Evolutionary conservation across 2,113 vertebrate species (phyloP).

Genomic region (Mus pahari): DNA sequence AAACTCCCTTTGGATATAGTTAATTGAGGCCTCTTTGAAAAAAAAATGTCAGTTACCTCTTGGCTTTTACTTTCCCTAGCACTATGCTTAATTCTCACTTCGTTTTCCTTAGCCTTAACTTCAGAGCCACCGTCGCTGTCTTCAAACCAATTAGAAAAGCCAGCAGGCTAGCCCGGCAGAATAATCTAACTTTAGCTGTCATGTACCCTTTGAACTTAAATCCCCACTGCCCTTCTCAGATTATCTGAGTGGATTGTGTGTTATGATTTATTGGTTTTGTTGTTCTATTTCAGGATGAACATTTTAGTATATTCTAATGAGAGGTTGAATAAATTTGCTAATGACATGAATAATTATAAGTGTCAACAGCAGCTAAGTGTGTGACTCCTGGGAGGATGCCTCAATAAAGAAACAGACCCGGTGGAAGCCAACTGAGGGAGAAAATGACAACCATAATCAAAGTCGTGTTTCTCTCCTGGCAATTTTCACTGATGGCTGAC

Average conservation of each 20-base stretch:
- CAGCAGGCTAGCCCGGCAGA: constrained; percentile 52
- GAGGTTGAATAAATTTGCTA: constrained; percentile 70
- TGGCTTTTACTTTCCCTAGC: constrained; percentile 54
- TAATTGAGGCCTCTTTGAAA: constrained; percentile 47
- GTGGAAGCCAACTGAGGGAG: constrained; percentile 59
- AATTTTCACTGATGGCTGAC: background rate
- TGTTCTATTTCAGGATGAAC: constrained; percentile 57
- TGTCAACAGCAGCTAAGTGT: constrained; percentile 64
- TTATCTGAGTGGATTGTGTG: constrained; percentile 53
- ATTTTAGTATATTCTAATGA: constrained; percentile 71
- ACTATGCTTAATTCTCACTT: constrained; percentile 64
- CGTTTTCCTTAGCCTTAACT: constrained; percentile 52
- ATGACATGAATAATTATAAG: constrained; percentile 76
- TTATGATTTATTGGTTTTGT: constrained; percentile 67
- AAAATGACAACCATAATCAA: constrained; percentile 56
- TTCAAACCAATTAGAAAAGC: constrained; percentile 70
- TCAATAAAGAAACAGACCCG: constrained; percentile 55
- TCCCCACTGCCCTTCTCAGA: constrained; percentile 65
- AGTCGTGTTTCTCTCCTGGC: constrained; percentile 47
- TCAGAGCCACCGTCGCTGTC: constrained; percentile 3
- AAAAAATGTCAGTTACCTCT: constrained; percentile 58
- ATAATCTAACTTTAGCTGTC: constrained; percentile 42
- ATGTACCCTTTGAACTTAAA: constrained; percentile 69
- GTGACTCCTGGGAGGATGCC: constrained; percentile 49
- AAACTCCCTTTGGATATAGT: constrained; percentile 53